A percentile compares a stretch with the other conserved stretches of the same genome.
Conservation (phyloP, 2,113 vertebrate genomes). For the Elgaria multicarinata region DNA sequence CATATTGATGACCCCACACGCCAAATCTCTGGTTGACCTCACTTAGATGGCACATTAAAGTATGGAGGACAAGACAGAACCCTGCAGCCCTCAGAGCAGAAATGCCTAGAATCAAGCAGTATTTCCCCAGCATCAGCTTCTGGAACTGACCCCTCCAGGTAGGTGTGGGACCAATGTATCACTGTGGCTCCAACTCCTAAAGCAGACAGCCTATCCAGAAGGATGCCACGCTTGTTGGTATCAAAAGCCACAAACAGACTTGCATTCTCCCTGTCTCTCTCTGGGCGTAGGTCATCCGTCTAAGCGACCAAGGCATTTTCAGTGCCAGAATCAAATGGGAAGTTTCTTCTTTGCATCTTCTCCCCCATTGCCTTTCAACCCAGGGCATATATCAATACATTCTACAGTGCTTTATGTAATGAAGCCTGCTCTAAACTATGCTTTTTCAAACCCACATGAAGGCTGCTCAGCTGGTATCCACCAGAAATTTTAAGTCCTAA, state of each 20-base stretch:
- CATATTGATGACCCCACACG: no score
- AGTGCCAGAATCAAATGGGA: neutral
- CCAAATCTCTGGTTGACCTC: no score
- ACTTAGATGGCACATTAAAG: no score
- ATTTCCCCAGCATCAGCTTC: neutral
- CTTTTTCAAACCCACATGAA: neutral
- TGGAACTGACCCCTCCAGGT: neutral
- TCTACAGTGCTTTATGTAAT: neutral
- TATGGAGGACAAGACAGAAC: no score
- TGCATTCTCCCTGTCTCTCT: neutral
- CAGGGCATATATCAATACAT: neutral
- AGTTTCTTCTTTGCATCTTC: neutral
- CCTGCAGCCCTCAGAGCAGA: no score
- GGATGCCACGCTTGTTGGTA: no score
- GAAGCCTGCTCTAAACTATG: neutral
- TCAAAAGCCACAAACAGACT: neutral
- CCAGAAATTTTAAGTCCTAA: neutral
- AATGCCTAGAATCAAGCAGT: no score
- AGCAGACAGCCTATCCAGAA: neutral
- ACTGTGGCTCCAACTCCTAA: neutral
- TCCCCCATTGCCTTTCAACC: neutral
- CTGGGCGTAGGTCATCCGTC: neutral
- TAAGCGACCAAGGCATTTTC: neutral
- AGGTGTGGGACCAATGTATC: neutral
- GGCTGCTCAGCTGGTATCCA: neutral